Percentiles rank a stretch among this genome's conserved stretches.
phyloP scores from a whole-genome alignment of 2,888 invertebrate species.

The Drosophila stalkeri region DNA sequence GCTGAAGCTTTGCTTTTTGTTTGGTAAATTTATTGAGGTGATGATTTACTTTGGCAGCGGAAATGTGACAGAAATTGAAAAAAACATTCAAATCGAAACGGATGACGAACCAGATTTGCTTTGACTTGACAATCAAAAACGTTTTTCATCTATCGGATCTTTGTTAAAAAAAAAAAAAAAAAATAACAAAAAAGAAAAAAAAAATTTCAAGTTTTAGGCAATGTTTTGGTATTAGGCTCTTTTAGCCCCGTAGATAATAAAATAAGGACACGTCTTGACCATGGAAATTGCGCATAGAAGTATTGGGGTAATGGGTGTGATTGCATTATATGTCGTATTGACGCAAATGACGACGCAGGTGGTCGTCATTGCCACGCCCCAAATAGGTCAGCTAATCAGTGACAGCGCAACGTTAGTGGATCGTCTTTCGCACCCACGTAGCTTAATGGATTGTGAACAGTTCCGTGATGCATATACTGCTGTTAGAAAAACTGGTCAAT shows the following conservation, averaged over 20 bases:
- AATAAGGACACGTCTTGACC: background rate
- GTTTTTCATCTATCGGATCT: background rate
- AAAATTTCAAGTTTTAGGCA: background rate
- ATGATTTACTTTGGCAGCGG: background rate
- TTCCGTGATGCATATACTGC: background rate
- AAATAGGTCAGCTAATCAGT: background rate
- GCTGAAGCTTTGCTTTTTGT: background rate
- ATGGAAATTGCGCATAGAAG: constrained; percentile 6
- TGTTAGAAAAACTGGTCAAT: background rate
- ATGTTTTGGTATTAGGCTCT: background rate
- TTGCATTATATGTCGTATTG: background rate
- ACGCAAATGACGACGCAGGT: constrained; percentile 11
- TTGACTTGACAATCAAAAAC: constrained; percentile 18
- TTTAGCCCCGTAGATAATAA: background rate
- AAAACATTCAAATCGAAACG: background rate
- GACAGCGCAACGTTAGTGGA: background rate
- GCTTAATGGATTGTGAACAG: background rate
- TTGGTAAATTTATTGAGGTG: background rate
- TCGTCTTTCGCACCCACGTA: background rate
- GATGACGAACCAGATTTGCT: background rate
- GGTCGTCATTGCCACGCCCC: background rate
- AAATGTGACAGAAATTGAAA: background rate
- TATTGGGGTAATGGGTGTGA: constrained; percentile 2
- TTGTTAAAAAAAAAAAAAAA: background rate
- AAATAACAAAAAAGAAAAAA: too few relatives aligned